phyloP scores from a whole-genome alignment of 30 jellyfish, hydroid and myxozoan genomes.

The Pseudorhiza aurosa region DNA sequence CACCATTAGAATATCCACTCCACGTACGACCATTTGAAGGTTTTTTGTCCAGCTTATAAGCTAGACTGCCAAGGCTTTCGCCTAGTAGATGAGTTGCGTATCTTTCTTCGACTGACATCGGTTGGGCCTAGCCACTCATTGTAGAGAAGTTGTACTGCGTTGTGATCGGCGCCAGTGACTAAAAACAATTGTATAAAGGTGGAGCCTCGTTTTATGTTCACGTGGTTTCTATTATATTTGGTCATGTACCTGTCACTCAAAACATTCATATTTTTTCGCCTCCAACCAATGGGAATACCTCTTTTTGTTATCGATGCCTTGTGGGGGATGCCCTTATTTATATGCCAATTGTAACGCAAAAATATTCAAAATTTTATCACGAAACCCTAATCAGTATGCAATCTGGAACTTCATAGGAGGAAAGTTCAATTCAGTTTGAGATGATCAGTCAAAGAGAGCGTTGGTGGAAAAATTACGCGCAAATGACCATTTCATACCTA shows the following conservation, averaged over 20 bases:
- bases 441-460: too few relatives aligned
- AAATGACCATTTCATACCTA: too few relatives aligned
- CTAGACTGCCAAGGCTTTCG: slow-evolving; percentile 57
- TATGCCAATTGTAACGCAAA: background rate
- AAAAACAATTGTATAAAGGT: slow-evolving; percentile 50
- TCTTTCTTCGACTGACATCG: slow-evolving; percentile 67
- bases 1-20: slow-evolving; percentile 41
- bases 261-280: slow-evolving; percentile 28
- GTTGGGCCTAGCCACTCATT: slow-evolving; percentile 67
- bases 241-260: slow-evolving; percentile 81
- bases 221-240: slow-evolving; percentile 63
- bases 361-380: background rate
- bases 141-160: slow-evolving; percentile 25
- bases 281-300: slow-evolving; percentile 42
- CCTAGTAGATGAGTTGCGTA: slow-evolving; percentile 70
- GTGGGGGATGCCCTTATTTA: slow-evolving; percentile 17
- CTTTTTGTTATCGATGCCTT: slow-evolving; percentile 3
- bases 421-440: too few relatives aligned
- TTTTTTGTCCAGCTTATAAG: slow-evolving; percentile 41
- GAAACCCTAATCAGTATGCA: background rate
- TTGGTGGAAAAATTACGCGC: too few relatives aligned
- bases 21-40: slow-evolving; percentile 55
- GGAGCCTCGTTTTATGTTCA: slow-evolving; percentile 61
- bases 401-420: too few relatives aligned
- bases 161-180: slow-evolving; percentile 76